Conservation (phyloP, 2,113 vertebrate species). For the Carlito syrichta region DNA sequence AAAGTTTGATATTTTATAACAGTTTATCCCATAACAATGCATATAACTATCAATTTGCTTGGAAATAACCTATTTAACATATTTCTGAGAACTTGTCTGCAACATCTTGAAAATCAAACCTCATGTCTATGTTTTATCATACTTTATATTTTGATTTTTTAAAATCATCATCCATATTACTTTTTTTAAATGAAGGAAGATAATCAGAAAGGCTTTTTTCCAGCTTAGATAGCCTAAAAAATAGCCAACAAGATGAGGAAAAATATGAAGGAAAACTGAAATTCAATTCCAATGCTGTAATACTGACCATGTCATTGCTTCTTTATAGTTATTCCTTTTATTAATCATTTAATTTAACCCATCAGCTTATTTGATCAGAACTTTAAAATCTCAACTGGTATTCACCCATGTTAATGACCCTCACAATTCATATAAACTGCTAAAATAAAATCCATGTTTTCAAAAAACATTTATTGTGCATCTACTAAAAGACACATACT, state of each 20-base stretch:
- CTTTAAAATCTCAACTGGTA: neutral
- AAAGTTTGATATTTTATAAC: neutral
- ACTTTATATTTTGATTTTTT: neutral
- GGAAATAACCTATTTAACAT: neutral
- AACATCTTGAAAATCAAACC: neutral
- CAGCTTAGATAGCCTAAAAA: neutral
- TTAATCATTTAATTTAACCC: neutral
- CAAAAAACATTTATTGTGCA: neutral
- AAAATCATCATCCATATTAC: neutral
- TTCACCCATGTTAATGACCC: neutral
- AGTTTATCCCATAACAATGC: neutral
- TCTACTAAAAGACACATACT: neutral
- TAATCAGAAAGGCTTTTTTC: neutral
- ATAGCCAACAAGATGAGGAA: neutral
- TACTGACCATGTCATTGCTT: neutral
- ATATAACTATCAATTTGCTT: neutral
- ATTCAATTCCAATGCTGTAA: neutral
- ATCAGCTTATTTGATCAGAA: neutral
- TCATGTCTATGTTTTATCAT: neutral
- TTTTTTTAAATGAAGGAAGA: neutral
- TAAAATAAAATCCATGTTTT: neutral
- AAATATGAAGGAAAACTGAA: neutral
- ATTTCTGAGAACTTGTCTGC: neutral
- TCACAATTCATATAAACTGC: neutral
- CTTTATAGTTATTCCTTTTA: neutral